Base-by-base conservation (phyloP, 2,888 invertebrate genomes). In the Acanthosepion lycidas region DNA sequence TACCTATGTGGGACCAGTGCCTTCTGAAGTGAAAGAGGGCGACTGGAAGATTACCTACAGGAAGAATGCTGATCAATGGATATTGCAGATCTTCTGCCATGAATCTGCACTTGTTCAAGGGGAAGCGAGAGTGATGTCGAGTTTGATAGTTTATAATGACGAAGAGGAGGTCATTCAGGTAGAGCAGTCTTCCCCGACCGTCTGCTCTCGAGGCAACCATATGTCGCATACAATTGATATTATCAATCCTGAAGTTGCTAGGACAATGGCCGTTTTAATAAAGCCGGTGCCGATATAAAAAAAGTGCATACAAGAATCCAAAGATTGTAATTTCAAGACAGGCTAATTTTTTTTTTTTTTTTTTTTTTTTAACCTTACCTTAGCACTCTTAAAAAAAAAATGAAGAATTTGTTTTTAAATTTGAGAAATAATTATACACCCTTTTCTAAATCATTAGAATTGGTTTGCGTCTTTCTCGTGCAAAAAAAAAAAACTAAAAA, bases 31-130 rank as follows among this genome's bases (percentile, higher is more conserved):
- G 26, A 95, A 96, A 2, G 97, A 97, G 55, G 97, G 97, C 0
- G 97, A 97, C 94, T 97, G 97, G 97, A 97, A 97, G 95, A 97
- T 97, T 64, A 97, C 97, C 6, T 97, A 97, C 96, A 95, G 97
- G 55, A 97, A 97, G 95, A 96, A 96, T 91, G 97, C 96, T 53
- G 97, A 97, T 91, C 95, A 95, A 91, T 97, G 97, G 97, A 96
- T 96, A 0, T 95, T 97, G 78, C 97, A 97, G 96, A 95, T 97
- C n/a, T 97, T 97, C 95, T 97, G 97, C 95, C 97, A 97, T 91
- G 97, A 97, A 55, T 96, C 97, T 0, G 97, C 97, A 9, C 96
- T 97, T 93, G 96, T 97, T 51, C 96, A 96, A 51, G 97, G 96
- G 0, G 97, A 97, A 95, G 97, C 97, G 4, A 96, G 95, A n/a